A percentile compares a stretch with the other conserved stretches of the same genome.
Evolutionary conservation across 2,888 invertebrate species (phyloP).

Genomic region (Cartodere bifasciata): DNA sequence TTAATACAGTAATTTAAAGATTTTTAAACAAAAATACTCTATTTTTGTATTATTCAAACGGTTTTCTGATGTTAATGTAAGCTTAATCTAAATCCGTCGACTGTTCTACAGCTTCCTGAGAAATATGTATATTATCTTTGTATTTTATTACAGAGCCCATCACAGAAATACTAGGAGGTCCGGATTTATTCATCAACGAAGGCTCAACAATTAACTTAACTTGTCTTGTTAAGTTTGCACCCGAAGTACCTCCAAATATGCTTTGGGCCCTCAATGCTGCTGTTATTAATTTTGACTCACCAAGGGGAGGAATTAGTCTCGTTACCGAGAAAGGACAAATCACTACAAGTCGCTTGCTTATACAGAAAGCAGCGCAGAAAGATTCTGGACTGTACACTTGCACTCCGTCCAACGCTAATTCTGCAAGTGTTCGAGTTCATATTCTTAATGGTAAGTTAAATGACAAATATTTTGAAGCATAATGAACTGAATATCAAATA

Average conservation of each 20-base stretch:
- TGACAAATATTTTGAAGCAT: too few species aligned
- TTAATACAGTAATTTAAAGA: too few species aligned
- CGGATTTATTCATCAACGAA: conserved; percentile 72
- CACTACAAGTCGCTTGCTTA: conserved; percentile 70
- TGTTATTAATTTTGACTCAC: conserved; percentile 84
- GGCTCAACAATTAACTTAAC: conserved; percentile 83
- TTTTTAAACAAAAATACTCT: too few species aligned
- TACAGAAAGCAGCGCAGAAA: conserved; percentile 65
- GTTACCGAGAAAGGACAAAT: conserved; percentile 76
- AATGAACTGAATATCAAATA: too few species aligned
- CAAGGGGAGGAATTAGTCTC: conserved; percentile 74
- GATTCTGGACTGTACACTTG: conserved; percentile 79
- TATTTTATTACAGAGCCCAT: conserved; percentile 55
- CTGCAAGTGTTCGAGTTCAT: conserved; percentile 68
- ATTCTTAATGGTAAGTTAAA: conserved; percentile 67
- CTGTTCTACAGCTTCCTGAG: too few species aligned
- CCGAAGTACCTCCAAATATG: conserved; percentile 72
- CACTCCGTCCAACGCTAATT: conserved; percentile 70
- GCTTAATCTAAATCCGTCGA: too few species aligned
- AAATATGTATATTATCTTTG: too few species aligned
- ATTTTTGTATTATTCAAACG: too few species aligned
- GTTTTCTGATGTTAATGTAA: too few species aligned
- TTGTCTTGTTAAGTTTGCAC: conserved; percentile 70
- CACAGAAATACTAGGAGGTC: conserved; percentile 69
- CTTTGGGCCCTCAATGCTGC: conserved; percentile 72